phyloP scores from a whole-genome alignment of 1,140 invertebrate species.

The Ostrea denselamellosa region DNA sequence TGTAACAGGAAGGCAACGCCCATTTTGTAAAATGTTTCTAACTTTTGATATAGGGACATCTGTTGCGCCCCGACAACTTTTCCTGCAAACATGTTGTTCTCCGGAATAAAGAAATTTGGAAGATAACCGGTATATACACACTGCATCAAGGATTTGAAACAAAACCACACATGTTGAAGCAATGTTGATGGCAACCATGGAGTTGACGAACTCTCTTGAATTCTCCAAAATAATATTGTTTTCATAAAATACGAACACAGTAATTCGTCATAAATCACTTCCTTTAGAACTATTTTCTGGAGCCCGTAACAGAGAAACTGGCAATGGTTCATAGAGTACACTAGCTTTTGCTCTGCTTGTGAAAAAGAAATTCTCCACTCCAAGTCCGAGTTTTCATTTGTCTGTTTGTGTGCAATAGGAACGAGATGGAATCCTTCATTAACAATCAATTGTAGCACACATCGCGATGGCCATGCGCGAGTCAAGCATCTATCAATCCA shows the following conservation, averaged over 20 bases:
- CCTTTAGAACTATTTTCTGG: conserved; percentile 41
- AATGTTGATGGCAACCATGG: conserved; percentile 82
- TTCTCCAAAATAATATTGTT: conserved; percentile 33
- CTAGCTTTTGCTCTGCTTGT: conserved; percentile 40
- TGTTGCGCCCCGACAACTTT: conserved; percentile 22
- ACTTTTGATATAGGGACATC: neutral
- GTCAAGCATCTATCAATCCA: neutral
- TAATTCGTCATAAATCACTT: conserved; percentile 14
- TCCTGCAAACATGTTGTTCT: conserved; percentile 33
- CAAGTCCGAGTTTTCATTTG: neutral
- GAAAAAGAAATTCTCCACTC: conserved; percentile 49
- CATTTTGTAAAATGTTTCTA: neutral
- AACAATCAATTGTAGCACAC: conserved; percentile 1
- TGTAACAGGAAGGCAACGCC: neutral
- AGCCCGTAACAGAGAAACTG: conserved; percentile 45
- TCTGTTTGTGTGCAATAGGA: neutral
- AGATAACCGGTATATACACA: conserved; percentile 34
- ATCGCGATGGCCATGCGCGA: neutral
- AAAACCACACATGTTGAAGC: conserved; percentile 25
- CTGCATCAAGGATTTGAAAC: conserved; percentile 23
- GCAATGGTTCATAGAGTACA: conserved; percentile 46
- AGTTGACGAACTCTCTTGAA: neutral
- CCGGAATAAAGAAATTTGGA: conserved; percentile 44
- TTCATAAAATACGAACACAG: conserved; percentile 46
- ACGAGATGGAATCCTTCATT: conserved; percentile 30